These are phyloP conservation scores for Papilio glaucus DNA, from an alignment of 1,140 invertebrate species.

Conservation along the genomic window DNA sequence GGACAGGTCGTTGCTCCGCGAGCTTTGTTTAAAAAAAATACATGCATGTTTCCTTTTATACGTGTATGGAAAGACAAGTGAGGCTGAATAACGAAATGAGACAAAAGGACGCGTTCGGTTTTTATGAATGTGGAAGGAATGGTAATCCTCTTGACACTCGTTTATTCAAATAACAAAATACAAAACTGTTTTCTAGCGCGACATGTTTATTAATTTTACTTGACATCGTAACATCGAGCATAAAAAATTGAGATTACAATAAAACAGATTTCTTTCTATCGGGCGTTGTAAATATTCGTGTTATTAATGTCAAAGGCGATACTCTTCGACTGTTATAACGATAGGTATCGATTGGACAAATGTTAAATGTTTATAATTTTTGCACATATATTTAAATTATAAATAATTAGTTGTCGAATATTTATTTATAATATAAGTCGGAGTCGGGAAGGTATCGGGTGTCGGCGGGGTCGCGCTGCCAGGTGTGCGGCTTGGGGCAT, in stretches of 20 bases:
- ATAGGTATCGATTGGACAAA: conserved; percentile 26
- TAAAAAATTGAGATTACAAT: conserved; percentile 11
- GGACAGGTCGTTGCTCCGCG: conserved; percentile 77
- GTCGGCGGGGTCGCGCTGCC: conserved; percentile 70
- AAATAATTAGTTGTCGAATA: conserved; percentile 46
- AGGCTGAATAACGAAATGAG: conserved; percentile 69
- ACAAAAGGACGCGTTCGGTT: conserved; percentile 62
- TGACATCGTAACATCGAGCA: background rate
- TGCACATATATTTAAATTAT: conserved; percentile 58
- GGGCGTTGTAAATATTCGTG: conserved; percentile 17
- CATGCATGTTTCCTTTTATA: conserved; percentile 63
- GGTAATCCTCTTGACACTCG: conserved; percentile 51
- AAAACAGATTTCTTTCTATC: conserved; percentile 1
- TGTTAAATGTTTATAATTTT: conserved; percentile 42
- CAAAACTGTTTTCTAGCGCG: conserved; percentile 28
- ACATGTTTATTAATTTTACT: conserved; percentile 34
- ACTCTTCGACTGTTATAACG: background rate
- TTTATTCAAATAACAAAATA: conserved; percentile 50
- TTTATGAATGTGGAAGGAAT: conserved; percentile 56
- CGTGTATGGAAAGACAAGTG: conserved; percentile 70
- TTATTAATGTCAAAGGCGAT: conserved; percentile 18
- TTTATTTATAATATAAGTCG: conserved; percentile 52
- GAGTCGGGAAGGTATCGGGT: conserved; percentile 66
- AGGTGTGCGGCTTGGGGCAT: conserved; percentile 73
- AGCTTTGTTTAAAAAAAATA: conserved; percentile 79